Evolutionary conservation across 2,113 vertebrate species (phyloP), one percentile per base, ranked within the genome.

Genomic region (Oreochromis spilurus): DNA sequence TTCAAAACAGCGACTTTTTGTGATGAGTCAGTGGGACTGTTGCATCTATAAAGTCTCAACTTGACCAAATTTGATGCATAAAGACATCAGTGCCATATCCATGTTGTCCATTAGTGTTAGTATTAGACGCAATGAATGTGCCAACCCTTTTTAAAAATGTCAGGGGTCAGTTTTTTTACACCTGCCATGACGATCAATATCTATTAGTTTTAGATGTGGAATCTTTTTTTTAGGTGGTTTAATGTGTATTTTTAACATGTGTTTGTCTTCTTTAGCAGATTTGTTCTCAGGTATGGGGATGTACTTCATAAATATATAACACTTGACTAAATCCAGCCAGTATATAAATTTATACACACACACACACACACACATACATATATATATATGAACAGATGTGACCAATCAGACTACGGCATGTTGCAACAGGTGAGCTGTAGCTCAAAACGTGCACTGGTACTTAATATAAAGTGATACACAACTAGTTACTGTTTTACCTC

Each of bases 11-110:
- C 1, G 36, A 70, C 36, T 70, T 24, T 40, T 70, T 16, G 26
- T 2, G 4, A 24, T 1, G 36, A 43, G n/a, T 16, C 12, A 43
- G 12, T 43, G 36, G 38, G 4, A 16, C n/a, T 0, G 65, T 9
- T 14, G 65, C 60, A 65, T 34, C 14, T 34, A 34, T 17, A 17
- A 31, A 60, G 19, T 4, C 50, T 53, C 21, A 24, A 26, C 11
- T 13, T 26, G 10, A 6, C 53, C n/a, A 54, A 24, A 54, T 12
- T 9, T 54, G n/a, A 54, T 54, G n/a, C 53, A 24, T 1, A 21
- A 21, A 26, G 21, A 26, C 54, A 57, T 12, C 21, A 26, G 54
- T 14, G 54, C 5, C 21, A 55, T 11, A 24, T 21, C n/a, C n/a
- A 12, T 24, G 11, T 55, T 55, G 4, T 24, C n/a, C 3, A 10